Evolutionary conservation across 2,113 vertebrate genomes (phyloP).

Genomic region (Boulengeromyrus knoepffleri): DNA sequence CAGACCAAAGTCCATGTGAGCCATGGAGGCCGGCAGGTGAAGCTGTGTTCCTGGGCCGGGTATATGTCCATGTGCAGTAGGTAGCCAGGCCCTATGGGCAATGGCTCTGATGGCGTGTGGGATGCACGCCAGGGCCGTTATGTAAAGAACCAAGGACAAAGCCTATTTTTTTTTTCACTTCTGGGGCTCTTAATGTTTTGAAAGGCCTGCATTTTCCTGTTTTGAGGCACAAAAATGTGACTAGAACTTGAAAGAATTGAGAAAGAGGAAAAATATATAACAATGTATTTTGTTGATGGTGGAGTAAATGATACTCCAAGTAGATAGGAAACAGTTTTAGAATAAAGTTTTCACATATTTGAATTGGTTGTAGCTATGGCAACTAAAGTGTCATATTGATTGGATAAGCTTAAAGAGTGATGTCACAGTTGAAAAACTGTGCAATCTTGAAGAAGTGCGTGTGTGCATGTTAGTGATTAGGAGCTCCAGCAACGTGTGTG

Average conservation of each 20-base stretch:
- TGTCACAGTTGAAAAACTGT: slow-evolving; percentile 47
- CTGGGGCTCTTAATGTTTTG: background rate
- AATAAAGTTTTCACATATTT: slow-evolving; percentile 10
- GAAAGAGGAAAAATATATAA: background rate
- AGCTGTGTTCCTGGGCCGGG: background rate
- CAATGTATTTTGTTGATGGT: background rate
- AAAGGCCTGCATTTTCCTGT: background rate
- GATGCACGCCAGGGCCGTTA: background rate
- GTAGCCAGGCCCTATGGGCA: background rate
- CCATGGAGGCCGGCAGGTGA: slow-evolving; percentile 6
- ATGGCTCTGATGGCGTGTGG: background rate
- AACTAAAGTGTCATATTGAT: slow-evolving; percentile 46
- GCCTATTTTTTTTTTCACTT: background rate
- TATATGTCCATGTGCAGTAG: background rate
- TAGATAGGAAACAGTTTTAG: background rate
- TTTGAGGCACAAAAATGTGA: background rate
- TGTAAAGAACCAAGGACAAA: background rate
- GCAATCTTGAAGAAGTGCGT: slow-evolving; percentile 24
- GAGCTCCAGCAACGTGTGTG: background rate
- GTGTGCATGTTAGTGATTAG: slow-evolving; percentile 12
- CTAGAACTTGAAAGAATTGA: background rate
- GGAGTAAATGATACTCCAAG: background rate
- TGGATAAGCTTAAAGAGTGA: slow-evolving; percentile 45
- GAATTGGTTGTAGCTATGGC: slow-evolving; percentile 43
- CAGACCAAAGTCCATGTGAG: slow-evolving; percentile 8